phyloP scores from a whole-genome alignment of 2,888 invertebrate genomes.

The Danaus chrysippus region DNA sequence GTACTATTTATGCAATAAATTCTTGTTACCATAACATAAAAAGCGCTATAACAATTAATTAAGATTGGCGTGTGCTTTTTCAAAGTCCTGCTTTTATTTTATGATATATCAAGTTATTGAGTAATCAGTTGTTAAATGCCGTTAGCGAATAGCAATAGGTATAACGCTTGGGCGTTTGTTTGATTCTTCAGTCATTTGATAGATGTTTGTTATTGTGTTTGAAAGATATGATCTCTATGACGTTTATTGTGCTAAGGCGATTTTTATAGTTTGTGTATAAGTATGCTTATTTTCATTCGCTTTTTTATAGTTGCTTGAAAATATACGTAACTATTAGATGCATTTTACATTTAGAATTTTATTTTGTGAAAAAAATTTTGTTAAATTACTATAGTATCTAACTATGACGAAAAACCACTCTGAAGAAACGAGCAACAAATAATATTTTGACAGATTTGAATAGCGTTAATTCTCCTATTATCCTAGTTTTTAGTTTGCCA shows the following conservation, averaged over 20 bases:
- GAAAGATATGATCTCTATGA: slow-evolving; percentile 15
- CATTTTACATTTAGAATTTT: too few relatives aligned
- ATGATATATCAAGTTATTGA: slow-evolving; percentile 10
- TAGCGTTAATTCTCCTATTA: too few relatives aligned
- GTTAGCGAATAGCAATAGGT: slow-evolving; percentile 15
- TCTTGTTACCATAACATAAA: slow-evolving; percentile 10
- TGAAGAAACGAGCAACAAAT: too few relatives aligned
- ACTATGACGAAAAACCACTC: too few relatives aligned
- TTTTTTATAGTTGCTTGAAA: neutral
- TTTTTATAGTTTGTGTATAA: neutral
- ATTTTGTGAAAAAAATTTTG: too few relatives aligned
- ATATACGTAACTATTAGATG: too few relatives aligned
- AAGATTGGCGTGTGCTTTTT: slow-evolving; percentile 15
- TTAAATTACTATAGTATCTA: too few relatives aligned
- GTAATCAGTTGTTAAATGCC: slow-evolving; percentile 10
- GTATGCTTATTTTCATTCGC: neutral
- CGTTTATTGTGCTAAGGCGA: slow-evolving; percentile 6
- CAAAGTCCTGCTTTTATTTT: slow-evolving; percentile 2
- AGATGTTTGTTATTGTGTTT: slow-evolving; percentile 21
- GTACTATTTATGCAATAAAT: slow-evolving; percentile 19
- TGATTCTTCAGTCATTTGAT: slow-evolving; percentile 24
- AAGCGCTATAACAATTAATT: slow-evolving; percentile 19
- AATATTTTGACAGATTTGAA: too few relatives aligned
- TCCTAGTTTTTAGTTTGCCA: too few relatives aligned
- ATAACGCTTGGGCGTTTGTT: slow-evolving; percentile 19